Percentiles rank a stretch among this genome's conserved stretches.
These are phyloP conservation scores for Haemorhous mexicanus DNA, from an alignment of 2,113 vertebrate genomes.

Conservation along the genomic window DNA sequence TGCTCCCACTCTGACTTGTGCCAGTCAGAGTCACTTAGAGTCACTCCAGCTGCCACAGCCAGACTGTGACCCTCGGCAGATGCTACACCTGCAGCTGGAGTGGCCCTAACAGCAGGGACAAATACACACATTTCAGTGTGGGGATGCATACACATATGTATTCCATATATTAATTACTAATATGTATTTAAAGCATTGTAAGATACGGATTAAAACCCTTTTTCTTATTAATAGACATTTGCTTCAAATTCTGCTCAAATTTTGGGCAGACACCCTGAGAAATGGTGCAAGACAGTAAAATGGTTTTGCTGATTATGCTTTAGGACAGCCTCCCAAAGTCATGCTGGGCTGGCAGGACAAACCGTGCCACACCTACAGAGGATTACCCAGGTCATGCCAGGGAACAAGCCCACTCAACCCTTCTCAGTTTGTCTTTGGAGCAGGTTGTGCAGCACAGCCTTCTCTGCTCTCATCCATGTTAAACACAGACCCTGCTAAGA, in stretches of 20 bases:
- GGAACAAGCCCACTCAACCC: background rate
- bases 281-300: background rate
- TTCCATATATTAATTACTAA: background rate
- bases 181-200: background rate
- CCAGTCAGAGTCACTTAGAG: background rate
- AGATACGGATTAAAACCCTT: background rate
- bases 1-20: background rate
- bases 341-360: background rate
- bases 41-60: background rate
- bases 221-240: background rate
- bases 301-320: background rate
- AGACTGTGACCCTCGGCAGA: background rate
- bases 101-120: fast-evolving
- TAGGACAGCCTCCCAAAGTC: background rate
- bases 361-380: background rate
- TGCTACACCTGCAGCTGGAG: background rate
- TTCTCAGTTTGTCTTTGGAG: background rate
- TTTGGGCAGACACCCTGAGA: background rate
- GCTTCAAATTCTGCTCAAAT: background rate
- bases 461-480: background rate
- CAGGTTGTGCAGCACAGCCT: fast-evolving
- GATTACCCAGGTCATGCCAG: background rate
- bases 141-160: too few species aligned
- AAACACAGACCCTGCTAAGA: background rate
- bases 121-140: fast-evolving